These are phyloP conservation scores for Muscicapa adusta DNA, from an alignment of 2,113 vertebrate species.

Conservation along the genomic window DNA sequence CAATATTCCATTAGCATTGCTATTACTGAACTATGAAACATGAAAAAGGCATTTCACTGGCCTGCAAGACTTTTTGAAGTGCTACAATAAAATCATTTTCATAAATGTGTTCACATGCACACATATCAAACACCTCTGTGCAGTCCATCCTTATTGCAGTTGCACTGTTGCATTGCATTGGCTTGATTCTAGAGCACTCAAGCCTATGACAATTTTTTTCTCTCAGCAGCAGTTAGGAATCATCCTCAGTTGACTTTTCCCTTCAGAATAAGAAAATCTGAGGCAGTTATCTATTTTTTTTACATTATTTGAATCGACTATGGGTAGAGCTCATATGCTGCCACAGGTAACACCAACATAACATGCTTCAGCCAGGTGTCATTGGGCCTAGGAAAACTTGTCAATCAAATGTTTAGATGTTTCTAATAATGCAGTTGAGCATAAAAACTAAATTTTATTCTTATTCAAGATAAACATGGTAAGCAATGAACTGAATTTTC, in stretches of 20 bases:
- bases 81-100: neutral
- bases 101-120: neutral
- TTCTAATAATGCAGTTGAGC: neutral
- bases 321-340: accelerated
- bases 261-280: neutral
- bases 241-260: neutral
- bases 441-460: neutral
- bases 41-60: neutral
- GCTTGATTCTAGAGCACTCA: neutral
- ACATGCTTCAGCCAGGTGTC: neutral
- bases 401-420: neutral
- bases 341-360: neutral
- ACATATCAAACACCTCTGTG: neutral
- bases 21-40: neutral
- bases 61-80: neutral
- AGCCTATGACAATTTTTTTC: neutral
- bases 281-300: neutral
- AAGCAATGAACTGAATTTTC: neutral
- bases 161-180: neutral
- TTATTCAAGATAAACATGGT: neutral
- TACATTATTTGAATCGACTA: neutral
- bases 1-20: neutral
- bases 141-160: neutral
- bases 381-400: neutral
- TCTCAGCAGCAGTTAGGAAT: neutral